Percentiles rank a stretch among this genome's conserved stretches.
phyloP scores from a whole-genome alignment of 1,140 invertebrate species.

The Aricia agestis region DNA sequence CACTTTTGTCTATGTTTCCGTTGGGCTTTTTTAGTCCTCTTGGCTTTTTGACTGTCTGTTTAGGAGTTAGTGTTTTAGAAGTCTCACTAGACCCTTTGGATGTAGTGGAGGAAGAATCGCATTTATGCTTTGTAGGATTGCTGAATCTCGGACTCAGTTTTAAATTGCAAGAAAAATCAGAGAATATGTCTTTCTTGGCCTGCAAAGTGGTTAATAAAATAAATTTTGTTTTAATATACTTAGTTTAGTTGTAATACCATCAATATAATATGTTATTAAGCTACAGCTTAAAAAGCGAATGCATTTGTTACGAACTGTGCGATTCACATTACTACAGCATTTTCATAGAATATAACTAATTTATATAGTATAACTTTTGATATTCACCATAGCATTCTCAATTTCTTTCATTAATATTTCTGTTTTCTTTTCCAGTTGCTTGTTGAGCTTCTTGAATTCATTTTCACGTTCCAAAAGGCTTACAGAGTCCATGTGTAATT shows the following conservation, averaged over 20 bases:
- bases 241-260: too few species aligned
- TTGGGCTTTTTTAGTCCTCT: not conserved
- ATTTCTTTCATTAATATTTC: constrained; percentile 66
- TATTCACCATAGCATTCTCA: constrained; percentile 57
- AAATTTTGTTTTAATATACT: too few species aligned
- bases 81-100: constrained; percentile 24
- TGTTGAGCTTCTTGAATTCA: constrained; percentile 67
- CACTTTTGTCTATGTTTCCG: constrained; percentile 20
- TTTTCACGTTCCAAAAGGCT: constrained; percentile 61
- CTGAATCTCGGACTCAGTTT: constrained; percentile 32
- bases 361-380: not conserved
- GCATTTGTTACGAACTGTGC: not conserved
- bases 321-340: not conserved
- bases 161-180: constrained; percentile 44
- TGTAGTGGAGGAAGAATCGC: constrained; percentile 22
- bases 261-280: too few species aligned
- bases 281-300: too few species aligned
- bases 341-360: not conserved
- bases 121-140: constrained; percentile 40
- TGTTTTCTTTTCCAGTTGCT: constrained; percentile 64
- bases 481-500: constrained; percentile 48
- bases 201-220: constrained; percentile 32
- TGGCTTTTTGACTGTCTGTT: not conserved
- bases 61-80: not conserved
- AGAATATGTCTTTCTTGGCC: constrained; percentile 62